Conservation (phyloP, 2,888 invertebrate genomes). For the Diarsia brunnea region DNA sequence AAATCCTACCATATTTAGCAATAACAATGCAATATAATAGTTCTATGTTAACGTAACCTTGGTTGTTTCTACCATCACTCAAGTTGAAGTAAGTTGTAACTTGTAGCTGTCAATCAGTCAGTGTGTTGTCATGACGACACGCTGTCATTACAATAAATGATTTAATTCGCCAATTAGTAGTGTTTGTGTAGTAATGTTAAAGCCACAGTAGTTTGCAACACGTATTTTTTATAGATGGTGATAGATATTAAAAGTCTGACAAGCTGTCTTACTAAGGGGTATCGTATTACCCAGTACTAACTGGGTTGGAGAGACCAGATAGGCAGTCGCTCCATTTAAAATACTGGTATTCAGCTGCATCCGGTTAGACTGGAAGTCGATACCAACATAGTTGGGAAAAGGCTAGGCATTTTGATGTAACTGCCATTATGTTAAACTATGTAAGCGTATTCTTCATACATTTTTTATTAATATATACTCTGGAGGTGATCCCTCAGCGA, state of each 20-base stretch:
- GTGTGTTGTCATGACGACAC: conserved; percentile 3
- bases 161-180: conserved; percentile 27
- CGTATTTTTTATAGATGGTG: neutral
- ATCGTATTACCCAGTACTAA: too few relatives aligned
- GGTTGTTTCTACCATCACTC: conserved; percentile 24
- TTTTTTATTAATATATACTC: too few relatives aligned
- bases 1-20: neutral
- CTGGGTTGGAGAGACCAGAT: too few relatives aligned
- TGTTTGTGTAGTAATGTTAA: conserved; percentile 24
- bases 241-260: neutral
- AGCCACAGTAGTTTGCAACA: conserved; percentile 1
- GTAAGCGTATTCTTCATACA: too few relatives aligned
- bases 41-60: conserved; percentile 24
- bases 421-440: too few relatives aligned
- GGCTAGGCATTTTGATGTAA: too few relatives aligned
- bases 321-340: too few relatives aligned
- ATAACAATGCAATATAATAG: conserved; percentile 5
- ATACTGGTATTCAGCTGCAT: too few relatives aligned
- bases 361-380: too few relatives aligned
- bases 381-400: too few relatives aligned
- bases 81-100: conserved; percentile 33
- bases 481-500: too few relatives aligned
- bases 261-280: too few relatives aligned
- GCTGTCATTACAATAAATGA: conserved; percentile 26
- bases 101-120: conserved; percentile 29